Evolutionary conservation across 2,888 invertebrate species (phyloP).

Genomic region (Parnassius glacialis): DNA sequence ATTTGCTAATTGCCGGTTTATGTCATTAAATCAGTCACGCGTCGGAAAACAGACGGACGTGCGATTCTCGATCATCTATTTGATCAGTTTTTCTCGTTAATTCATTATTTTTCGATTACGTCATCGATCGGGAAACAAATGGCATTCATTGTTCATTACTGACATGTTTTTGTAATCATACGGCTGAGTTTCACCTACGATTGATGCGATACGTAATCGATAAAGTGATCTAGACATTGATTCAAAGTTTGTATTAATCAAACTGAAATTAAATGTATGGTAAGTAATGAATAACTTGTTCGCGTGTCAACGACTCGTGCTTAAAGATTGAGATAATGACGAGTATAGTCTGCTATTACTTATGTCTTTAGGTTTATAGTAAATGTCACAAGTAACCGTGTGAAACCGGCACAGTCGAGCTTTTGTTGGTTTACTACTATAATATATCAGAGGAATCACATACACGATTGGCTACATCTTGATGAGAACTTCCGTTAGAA

Average conservation of each 20-base stretch:
- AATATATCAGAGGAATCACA: too few relatives aligned
- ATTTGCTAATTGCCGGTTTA: constrained; percentile 61
- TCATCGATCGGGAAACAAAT: constrained; percentile 22
- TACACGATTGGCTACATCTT: too few relatives aligned
- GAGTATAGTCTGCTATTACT: too few relatives aligned
- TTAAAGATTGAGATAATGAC: too few relatives aligned
- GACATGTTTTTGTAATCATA: constrained; percentile 21
- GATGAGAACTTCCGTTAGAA: too few relatives aligned
- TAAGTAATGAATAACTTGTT: constrained; percentile 9
- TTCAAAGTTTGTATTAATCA: constrained; percentile 22
- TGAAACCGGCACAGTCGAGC: too few relatives aligned
- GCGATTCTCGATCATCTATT: constrained; percentile 28
- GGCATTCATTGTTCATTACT: constrained; percentile 26
- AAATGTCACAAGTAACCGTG: too few relatives aligned
- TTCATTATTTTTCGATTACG: constrained; percentile 21
- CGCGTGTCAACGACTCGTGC: constrained; percentile 4
- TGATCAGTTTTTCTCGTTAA: constrained; percentile 26
- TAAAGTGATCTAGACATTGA: constrained; percentile 22
- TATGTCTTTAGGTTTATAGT: too few relatives aligned
- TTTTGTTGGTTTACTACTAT: too few relatives aligned
- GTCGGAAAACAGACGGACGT: constrained; percentile 41
- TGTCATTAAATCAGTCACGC: constrained; percentile 73
- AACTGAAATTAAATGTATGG: constrained; percentile 11
- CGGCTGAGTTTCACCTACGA: constrained; percentile 19
- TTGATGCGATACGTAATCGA: constrained; percentile 19